Evolutionary conservation across 1,140 invertebrate species (phyloP), one percentile per base, ranked within the genome.

Genomic region (Cyclargus thomasi): DNA sequence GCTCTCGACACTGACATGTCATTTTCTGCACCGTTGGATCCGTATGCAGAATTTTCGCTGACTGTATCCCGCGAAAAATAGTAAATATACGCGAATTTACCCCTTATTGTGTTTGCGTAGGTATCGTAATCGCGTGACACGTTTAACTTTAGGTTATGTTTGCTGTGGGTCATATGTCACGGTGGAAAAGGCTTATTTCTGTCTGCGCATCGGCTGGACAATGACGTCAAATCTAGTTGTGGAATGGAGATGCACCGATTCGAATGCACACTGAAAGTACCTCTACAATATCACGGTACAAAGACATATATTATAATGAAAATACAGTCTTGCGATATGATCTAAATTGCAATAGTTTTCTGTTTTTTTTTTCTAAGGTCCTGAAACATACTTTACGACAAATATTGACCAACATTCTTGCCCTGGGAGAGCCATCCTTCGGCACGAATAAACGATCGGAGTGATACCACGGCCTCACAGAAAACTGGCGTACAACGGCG

Each of bases 11-110:
- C 20, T 83, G 82, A 84, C 82, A 82, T 62, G 79, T 86, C 74
- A 84, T 86, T 84, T 82, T 84, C 79, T 79, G 81, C 83, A 63
- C 73, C 76, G 70, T 70, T 71, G 81, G 72, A 70, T 78, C 57
- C 74, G 59, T 66, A 70, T 66, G 68, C 62, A 64, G 70, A 70
- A 80, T 79, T 77, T n/a, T 79, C 75, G 68, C 63, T 64, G 29
- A 36, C 62, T 16, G 4, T 63, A 70, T 67, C 65, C 67, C 67
- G 67, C 64, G 65, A 55, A 74, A 65, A 67, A 69, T 39, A 62
- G 18, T 71, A 71, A 64, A 59, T 69, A 69, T 67, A 47, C 62
- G 11, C n/a, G 17, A 36, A 64, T 35, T 14, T 23, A 18, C 17
- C 22, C 4, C 35, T 6, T n/a, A 62, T 67, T 64, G 57, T 23